Conservation (phyloP, 2,888 invertebrate genomes). For the Latheticus oryzae region DNA sequence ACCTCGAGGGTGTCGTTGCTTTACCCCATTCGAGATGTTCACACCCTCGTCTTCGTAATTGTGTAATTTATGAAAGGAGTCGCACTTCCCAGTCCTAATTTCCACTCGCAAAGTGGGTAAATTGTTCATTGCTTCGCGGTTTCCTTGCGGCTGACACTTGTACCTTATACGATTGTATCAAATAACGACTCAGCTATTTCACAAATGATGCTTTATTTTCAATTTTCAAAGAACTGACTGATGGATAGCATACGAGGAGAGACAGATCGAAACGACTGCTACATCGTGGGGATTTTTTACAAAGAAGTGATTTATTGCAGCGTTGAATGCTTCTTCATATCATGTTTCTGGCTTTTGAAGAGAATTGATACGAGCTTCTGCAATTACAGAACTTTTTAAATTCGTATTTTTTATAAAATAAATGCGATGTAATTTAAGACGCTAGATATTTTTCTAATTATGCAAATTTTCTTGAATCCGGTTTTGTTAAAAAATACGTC, state of each 20-base stretch:
- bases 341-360: no score
- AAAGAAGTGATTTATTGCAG: no score
- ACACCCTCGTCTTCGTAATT: constrained; percentile 59
- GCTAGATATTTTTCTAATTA: constrained; percentile 5
- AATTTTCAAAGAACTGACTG: no score
- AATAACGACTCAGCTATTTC: no score
- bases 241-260: no score
- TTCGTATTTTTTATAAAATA: constrained; percentile 7
- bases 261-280: no score
- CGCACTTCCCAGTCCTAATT: constrained; percentile 54
- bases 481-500: constrained; percentile 7
- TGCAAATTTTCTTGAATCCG: constrained; percentile 8
- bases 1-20: constrained; percentile 61
- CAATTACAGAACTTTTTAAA: no score
- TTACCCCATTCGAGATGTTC: constrained; percentile 55
- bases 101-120: constrained; percentile 54
- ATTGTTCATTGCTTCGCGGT: constrained; percentile 50
- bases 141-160: constrained; percentile 40
- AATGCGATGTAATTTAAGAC: constrained; percentile 9
- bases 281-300: no score
- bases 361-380: no score
- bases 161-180: constrained; percentile 6
- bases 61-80: constrained; percentile 62
- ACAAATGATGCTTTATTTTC: no score
- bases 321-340: no score